Base-by-base conservation (phyloP, 2,888 invertebrate species). In the Drosophila macrothrix region DNA sequence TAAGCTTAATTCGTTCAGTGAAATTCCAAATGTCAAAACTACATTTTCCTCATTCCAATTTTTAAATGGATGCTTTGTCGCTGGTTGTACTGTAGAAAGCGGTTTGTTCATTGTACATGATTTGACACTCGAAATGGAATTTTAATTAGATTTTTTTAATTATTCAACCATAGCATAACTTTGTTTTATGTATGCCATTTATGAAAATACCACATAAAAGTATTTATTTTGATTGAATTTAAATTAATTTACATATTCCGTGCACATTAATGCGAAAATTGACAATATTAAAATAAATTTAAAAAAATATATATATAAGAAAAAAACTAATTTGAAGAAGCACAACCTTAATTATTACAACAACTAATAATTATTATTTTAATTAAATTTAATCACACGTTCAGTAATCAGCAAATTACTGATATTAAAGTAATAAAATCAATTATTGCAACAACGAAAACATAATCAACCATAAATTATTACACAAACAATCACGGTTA, bases 141-240 rank as follows among this genome's bases (percentile, higher is more conserved):
- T 74, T 89, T 86, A 89, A 90, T 86, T 85, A 85, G 83, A 28
- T 41, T 55, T 76, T 33, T 37, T 28, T 29, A 28, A n/a, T 39
- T 54, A 39, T 41, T 14, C n/a, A 37, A 37, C 12, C 10, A n/a
- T 28, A 12, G 22, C 31, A 39, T 22, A 16, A 37, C 43, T 25
- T n/a, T 19, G 25, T 56, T 67, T 53, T 60, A 37, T 58, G 39
- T 46, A 41, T 4, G 46, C 59, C 66, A 58, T 76, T 58, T 33
- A 16, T 41, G 16, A 3, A 31, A 43, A 43, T 55, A 46, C 37
- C 58, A 56, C 78, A 77, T 73, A 70, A 71, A 84, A 80, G 78
- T 85, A 82, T 67, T 65, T 73, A 69, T 80, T 82, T 82, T 78
- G 75, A 85, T 89, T 82, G 67, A 53, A 73, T 78, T 81, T 76